Percentiles rank a stretch among this genome's conserved stretches.
These are phyloP conservation scores for Psophia crepitans DNA, from an alignment of 2,113 vertebrate species.

Conservation along the genomic window DNA sequence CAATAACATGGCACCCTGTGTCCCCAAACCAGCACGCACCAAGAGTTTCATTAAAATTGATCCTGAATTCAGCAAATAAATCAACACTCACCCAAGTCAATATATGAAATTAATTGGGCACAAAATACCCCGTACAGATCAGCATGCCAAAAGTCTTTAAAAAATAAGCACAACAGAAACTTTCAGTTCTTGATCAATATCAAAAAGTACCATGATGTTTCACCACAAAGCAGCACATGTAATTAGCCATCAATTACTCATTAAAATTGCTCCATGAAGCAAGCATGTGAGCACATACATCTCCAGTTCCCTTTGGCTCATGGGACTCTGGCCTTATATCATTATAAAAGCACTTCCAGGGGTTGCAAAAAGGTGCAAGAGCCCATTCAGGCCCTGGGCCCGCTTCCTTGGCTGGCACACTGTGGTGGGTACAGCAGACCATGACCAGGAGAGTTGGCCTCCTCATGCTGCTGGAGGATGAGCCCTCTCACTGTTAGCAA, in stretches of 20 bases:
- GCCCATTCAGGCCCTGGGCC: neutral
- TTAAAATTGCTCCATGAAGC: neutral
- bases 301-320: neutral
- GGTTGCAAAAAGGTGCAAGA: neutral
- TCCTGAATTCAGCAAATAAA: conserved; percentile 40
- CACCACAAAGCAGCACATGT: neutral
- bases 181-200: neutral
- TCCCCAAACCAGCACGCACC: conserved; percentile 25
- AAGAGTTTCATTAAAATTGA: conserved; percentile 24
- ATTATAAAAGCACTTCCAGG: neutral
- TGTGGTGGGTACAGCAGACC: neutral
- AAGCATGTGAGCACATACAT: neutral
- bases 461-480: neutral
- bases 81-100: conserved; percentile 33
- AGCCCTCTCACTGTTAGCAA: neutral
- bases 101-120: conserved; percentile 4
- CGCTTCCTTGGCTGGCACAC: neutral
- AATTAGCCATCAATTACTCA: conserved; percentile 27
- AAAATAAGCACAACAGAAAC: conserved; percentile 13
- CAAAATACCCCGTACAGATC: neutral
- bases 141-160: neutral
- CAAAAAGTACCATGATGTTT: conserved; percentile 3
- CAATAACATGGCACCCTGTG: neutral
- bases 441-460: neutral
- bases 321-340: neutral